These are phyloP conservation scores for Vanessa tameamea DNA, from an alignment of 1,140 invertebrate species.

Conservation along the genomic window DNA sequence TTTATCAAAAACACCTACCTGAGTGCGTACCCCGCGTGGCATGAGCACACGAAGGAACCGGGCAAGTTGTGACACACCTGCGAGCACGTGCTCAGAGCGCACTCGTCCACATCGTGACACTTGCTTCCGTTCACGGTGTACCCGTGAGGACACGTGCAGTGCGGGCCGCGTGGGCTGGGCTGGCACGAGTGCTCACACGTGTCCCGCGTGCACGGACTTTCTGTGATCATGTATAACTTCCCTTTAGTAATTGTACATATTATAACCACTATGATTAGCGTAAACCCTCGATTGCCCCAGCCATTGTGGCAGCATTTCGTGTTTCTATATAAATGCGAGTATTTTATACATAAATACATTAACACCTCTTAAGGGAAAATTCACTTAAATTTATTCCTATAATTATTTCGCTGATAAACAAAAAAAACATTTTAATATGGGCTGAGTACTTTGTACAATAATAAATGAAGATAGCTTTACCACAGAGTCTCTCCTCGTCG, in stretches of 20 bases:
- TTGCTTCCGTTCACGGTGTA: constrained; percentile 79
- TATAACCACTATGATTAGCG: not conserved
- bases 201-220: constrained; percentile 83
- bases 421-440: too few species aligned
- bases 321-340: not conserved
- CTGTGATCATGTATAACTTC: constrained; percentile 49
- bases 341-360: too few species aligned
- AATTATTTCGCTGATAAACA: too few species aligned
- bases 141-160: constrained; percentile 86
- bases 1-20: not conserved
- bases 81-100: constrained; percentile 82
- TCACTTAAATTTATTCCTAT: too few species aligned
- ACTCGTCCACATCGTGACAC: constrained; percentile 88
- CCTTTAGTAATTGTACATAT: too few species aligned
- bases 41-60: constrained; percentile 88
- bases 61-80: constrained; percentile 86
- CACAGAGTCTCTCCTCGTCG: constrained; percentile 83
- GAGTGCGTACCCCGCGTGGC: constrained; percentile 85
- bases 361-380: too few species aligned
- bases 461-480: constrained; percentile 58
- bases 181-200: constrained; percentile 84
- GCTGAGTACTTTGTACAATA: not conserved
- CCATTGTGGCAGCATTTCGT: not conserved
- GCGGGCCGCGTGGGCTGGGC: constrained; percentile 85
- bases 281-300: not conserved